Percentiles rank a stretch among this genome's conserved stretches.
phyloP scores from a whole-genome alignment of 2,888 invertebrate species.

The Ennomos quercinarius region DNA sequence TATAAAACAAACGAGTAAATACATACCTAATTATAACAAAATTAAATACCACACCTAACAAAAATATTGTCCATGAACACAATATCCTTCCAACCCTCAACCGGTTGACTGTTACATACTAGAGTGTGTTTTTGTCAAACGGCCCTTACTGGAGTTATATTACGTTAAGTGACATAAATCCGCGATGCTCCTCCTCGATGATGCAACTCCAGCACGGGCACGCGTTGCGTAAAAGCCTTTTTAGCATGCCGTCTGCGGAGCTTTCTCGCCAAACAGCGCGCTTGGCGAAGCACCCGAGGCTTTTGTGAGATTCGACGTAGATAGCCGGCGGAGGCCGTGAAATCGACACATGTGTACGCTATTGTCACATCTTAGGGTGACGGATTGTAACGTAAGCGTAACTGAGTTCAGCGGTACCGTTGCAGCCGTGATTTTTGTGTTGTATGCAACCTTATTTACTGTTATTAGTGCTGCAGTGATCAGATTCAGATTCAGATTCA shows the following conservation, averaged over 20 bases:
- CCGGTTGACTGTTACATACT: too few species aligned
- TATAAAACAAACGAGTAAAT: too few species aligned
- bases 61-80: too few species aligned
- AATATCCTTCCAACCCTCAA: too few species aligned
- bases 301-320: slow-evolving; percentile 60
- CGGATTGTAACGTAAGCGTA: slow-evolving; percentile 63
- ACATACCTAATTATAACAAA: too few species aligned
- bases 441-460: slow-evolving; percentile 22
- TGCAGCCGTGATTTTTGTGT: slow-evolving; percentile 42
- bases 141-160: slow-evolving; percentile 38
- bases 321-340: slow-evolving; percentile 58
- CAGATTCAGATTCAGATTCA: too few species aligned
- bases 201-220: slow-evolving; percentile 60
- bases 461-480: neutral
- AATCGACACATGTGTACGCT: slow-evolving; percentile 69
- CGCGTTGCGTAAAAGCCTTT: slow-evolving; percentile 75
- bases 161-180: slow-evolving; percentile 58
- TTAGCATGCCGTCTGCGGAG: slow-evolving; percentile 78
- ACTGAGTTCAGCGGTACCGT: slow-evolving; percentile 68
- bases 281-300: slow-evolving; percentile 70
- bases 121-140: too few species aligned
- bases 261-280: slow-evolving; percentile 72
- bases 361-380: slow-evolving; percentile 57
- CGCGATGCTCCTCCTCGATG: slow-evolving; percentile 55
- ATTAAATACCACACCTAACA: too few species aligned